A percentile compares a stretch with the other conserved stretches of the same genome.
Conservation (phyloP, 2,113 vertebrate species). For the Carollia perspicillata region DNA sequence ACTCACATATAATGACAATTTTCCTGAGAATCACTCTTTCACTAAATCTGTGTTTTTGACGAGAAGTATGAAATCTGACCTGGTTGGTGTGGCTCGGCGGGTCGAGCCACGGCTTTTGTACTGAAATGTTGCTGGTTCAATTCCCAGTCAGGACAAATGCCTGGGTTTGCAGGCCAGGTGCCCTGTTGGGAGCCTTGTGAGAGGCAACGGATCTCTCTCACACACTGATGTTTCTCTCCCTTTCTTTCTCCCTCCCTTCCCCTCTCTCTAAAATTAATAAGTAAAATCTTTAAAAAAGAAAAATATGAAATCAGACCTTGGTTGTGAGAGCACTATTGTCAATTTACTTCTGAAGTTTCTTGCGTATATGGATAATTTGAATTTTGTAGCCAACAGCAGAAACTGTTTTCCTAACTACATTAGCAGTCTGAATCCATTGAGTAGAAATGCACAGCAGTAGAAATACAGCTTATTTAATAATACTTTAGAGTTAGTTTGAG, state of each 20-base stretch:
- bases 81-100: too few species aligned
- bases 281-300: too few species aligned
- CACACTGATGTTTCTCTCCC: too few species aligned
- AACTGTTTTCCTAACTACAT: not conserved
- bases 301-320: not conserved
- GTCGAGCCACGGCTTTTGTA: too few species aligned
- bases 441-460: slow-evolving; percentile 6
- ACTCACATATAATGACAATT: not conserved
- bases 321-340: not conserved
- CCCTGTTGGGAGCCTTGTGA: too few species aligned
- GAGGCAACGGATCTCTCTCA: too few species aligned
- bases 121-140: too few species aligned
- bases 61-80: not conserved
- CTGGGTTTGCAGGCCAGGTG: too few species aligned
- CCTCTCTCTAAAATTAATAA: too few species aligned
- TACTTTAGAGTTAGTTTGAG: not conserved
- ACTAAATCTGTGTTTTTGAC: not conserved
- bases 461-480: not conserved
- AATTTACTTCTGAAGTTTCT: not conserved
- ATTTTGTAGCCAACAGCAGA: not conserved
- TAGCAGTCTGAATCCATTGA: not conserved
- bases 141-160: too few species aligned
- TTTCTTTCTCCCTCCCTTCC: too few species aligned
- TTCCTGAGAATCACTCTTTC: not conserved
- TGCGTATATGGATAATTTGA: not conserved